phyloP scores from a whole-genome alignment of 2,797 vertebrate genomes.

The Mormyrops boulengeri region DNA sequence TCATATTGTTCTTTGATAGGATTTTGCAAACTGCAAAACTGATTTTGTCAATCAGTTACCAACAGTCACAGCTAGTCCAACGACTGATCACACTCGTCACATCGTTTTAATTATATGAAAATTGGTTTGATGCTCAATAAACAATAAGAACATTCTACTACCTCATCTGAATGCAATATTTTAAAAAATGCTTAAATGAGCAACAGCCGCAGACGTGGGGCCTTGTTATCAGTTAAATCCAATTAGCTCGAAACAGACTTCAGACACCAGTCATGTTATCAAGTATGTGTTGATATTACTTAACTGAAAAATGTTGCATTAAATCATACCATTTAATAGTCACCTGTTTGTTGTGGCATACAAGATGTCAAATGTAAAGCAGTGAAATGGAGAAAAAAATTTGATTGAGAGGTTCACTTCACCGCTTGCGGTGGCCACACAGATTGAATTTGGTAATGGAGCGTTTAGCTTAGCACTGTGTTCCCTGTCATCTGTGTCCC shows the following conservation, averaged over 20 bases:
- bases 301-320: background rate
- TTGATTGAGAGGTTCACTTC: background rate
- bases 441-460: background rate
- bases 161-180: background rate
- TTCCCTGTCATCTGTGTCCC: background rate
- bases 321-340: background rate
- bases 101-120: background rate
- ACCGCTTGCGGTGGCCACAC: background rate
- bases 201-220: background rate
- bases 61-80: background rate
- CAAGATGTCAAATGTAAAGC: background rate
- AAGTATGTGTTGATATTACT: background rate
- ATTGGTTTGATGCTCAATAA: background rate
- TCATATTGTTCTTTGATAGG: background rate
- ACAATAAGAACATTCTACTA: background rate
- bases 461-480: background rate
- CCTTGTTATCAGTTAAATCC: background rate
- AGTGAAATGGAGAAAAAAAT: background rate
- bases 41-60: slow-evolving; percentile 1
- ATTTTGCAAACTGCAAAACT: too few species aligned
- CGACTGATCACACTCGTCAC: background rate
- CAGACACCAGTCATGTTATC: background rate
- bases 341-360: background rate
- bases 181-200: background rate
- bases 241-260: background rate